A percentile compares a stretch with the other conserved stretches of the same genome.
phyloP scores from a whole-genome alignment of 2,888 invertebrate species.

The Calliscelio sp. region DNA sequence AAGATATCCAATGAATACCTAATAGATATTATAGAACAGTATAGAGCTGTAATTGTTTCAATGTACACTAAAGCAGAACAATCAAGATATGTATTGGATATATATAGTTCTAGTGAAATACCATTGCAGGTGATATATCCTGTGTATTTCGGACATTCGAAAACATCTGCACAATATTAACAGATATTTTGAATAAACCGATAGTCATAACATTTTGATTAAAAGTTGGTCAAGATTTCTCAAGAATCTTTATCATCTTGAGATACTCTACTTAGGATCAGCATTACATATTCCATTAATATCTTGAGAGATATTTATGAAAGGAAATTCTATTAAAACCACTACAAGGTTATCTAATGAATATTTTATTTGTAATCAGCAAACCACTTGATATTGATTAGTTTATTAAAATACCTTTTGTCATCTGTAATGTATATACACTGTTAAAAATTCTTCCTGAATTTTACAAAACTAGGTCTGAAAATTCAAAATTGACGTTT shows the following conservation, averaged over 20 bases:
- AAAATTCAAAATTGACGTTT: no score
- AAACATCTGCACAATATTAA: no score
- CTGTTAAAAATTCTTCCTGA: no score
- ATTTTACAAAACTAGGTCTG: no score
- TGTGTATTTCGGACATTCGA: neutral
- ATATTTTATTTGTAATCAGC: slow-evolving; percentile 61
- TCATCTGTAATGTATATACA: slow-evolving; percentile 41
- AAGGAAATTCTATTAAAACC: slow-evolving; percentile 59
- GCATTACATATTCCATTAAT: slow-evolving; percentile 54
- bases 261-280: no score
- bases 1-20: slow-evolving; percentile 58
- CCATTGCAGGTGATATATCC: slow-evolving; percentile 38
- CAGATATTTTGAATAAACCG: no score
- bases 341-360: slow-evolving; percentile 59
- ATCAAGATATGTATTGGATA: slow-evolving; percentile 42
- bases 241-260: no score
- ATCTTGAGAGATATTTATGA: slow-evolving; percentile 59
- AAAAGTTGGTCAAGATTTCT: slow-evolving; percentile 22
- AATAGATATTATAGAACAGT: slow-evolving; percentile 57
- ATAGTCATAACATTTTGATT: slow-evolving; percentile 19
- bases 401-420: slow-evolving; percentile 56
- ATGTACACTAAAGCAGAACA: slow-evolving; percentile 46
- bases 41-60: slow-evolving; percentile 51
- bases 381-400: slow-evolving; percentile 58
- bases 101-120: slow-evolving; percentile 15